phyloP scores from a whole-genome alignment of 2,888 invertebrate genomes.

The Nebria brevicollis region DNA sequence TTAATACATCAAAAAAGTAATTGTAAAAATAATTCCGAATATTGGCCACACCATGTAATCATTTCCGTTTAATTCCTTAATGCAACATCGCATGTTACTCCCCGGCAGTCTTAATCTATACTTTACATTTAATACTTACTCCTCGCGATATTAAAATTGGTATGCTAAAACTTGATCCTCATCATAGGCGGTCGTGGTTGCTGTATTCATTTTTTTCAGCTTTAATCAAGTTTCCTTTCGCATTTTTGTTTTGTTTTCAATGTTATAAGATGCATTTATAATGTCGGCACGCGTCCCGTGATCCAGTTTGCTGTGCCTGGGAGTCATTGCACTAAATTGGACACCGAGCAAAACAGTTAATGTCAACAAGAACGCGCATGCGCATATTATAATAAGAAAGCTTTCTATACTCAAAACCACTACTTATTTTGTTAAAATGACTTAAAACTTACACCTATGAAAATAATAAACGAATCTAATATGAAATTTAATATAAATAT shows the following conservation, averaged over 20 bases:
- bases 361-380: constrained; percentile 12
- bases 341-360: not conserved
- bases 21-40: not conserved
- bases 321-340: constrained; percentile 16
- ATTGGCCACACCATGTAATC: not conserved
- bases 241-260: constrained; percentile 28
- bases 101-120: constrained; percentile 3
- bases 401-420: not conserved
- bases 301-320: constrained; percentile 33
- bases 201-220: constrained; percentile 38
- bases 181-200: constrained; percentile 38
- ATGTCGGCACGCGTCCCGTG: constrained; percentile 41
- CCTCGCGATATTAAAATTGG: constrained; percentile 35
- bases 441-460: too few relatives aligned
- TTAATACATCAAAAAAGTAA: not conserved
- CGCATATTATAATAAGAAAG: constrained; percentile 4
- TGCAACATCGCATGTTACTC: not conserved
- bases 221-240: constrained; percentile 40
- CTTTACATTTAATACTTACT: constrained; percentile 5
- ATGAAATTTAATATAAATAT: too few relatives aligned
- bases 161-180: constrained; percentile 43
- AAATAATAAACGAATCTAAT: too few relatives aligned
- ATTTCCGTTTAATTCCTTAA: not conserved
- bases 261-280: constrained; percentile 29
- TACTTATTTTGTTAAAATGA: too few relatives aligned